Evolutionary conservation across 2,113 vertebrate genomes (phyloP).

Genomic region (Eolophus roseicapilla): DNA sequence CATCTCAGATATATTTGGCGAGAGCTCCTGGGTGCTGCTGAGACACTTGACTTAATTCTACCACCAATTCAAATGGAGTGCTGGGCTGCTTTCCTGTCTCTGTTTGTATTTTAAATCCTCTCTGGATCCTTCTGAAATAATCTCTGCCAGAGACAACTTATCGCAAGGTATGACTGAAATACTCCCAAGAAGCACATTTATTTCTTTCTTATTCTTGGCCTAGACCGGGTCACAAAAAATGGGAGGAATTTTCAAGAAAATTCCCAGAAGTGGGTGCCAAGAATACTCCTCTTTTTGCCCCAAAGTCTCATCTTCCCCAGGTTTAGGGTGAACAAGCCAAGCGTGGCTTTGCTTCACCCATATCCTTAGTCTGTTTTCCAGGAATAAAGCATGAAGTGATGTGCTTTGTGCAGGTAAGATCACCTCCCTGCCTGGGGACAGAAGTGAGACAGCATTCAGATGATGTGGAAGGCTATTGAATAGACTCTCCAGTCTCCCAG

Average conservation of each 20-base stretch:
- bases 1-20: background rate
- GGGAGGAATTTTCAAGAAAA: slow-evolving; percentile 47
- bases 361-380: background rate
- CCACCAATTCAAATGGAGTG: background rate
- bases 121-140: slow-evolving; percentile 42
- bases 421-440: background rate
- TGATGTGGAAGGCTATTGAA: background rate
- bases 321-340: background rate
- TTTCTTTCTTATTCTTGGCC: slow-evolving; percentile 62
- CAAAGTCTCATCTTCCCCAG: background rate
- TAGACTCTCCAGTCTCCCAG: background rate
- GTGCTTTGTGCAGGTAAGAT: background rate
- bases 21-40: background rate
- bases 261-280: background rate
- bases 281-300: background rate
- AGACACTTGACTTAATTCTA: slow-evolving; percentile 8
- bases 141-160: slow-evolving; percentile 65
- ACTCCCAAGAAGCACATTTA: slow-evolving; percentile 46
- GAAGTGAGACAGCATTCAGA: background rate
- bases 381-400: background rate
- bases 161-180: slow-evolving; percentile 40
- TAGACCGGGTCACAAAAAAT: slow-evolving; percentile 17
- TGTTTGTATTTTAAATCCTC: slow-evolving; percentile 41
- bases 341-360: background rate
- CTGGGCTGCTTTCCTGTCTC: slow-evolving; percentile 22